Evolutionary conservation across 2,797 vertebrate genomes (phyloP).

Genomic region (Cyclura pinguis): DNA sequence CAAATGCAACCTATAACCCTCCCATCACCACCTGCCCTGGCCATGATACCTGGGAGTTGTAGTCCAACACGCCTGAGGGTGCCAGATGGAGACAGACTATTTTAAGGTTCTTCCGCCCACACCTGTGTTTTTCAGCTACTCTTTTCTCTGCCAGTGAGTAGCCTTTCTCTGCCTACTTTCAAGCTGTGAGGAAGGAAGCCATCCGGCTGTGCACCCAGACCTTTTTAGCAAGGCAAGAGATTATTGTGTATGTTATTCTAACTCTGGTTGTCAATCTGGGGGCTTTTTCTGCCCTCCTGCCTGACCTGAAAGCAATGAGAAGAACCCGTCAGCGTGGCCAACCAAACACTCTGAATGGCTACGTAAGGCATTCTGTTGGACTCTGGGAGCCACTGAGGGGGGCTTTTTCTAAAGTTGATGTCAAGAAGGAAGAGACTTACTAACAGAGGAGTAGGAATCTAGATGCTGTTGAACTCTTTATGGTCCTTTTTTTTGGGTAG

Average conservation of each 20-base stretch:
- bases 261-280: background rate
- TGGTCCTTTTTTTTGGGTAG: background rate
- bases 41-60: too few species aligned
- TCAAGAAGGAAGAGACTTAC: background rate
- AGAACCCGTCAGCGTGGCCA: background rate
- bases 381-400: too few species aligned
- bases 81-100: too few species aligned
- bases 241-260: background rate
- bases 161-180: background rate
- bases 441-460: background rate
- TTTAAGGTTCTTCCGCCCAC: too few species aligned
- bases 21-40: too few species aligned
- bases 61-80: too few species aligned
- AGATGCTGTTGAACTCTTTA: background rate
- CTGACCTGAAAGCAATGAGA: background rate
- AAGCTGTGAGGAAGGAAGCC: background rate
- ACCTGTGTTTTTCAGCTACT: background rate
- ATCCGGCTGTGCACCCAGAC: background rate
- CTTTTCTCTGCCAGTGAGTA: background rate
- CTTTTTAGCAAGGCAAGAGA: background rate
- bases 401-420: background rate
- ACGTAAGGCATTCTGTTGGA: background rate
- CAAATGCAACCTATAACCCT: too few species aligned
- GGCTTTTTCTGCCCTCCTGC: background rate
- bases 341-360: background rate